Percentiles rank a stretch among this genome's conserved stretches.
phyloP scores from a whole-genome alignment of 2,888 invertebrate species.

The Dysmachus trigonus region DNA sequence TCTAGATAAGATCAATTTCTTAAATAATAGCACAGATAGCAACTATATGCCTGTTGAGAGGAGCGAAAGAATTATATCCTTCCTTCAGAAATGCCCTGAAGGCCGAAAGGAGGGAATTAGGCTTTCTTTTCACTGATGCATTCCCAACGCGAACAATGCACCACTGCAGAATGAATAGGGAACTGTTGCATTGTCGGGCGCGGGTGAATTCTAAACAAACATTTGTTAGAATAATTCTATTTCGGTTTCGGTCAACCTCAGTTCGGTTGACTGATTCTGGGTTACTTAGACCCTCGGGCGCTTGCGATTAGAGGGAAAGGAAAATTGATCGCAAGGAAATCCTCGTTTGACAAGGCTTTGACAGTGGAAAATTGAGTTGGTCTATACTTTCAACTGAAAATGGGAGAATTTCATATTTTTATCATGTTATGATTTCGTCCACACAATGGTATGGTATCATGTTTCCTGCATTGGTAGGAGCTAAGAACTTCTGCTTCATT shows the following conservation, averaged over 20 bases:
- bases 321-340: not conserved
- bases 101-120: slow-evolving; percentile 1
- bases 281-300: not conserved
- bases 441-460: not conserved
- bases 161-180: not conserved
- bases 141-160: not conserved
- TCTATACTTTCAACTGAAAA: not conserved
- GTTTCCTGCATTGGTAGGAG: not conserved
- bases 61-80: slow-evolving; percentile 10
- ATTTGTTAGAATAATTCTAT: slow-evolving; percentile 19
- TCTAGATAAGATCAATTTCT: slow-evolving; percentile 28
- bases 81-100: not conserved
- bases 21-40: not conserved
- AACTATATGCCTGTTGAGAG: not conserved
- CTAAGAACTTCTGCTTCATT: not conserved
- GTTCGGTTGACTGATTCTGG: slow-evolving; percentile 51
- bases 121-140: not conserved
- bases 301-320: not conserved
- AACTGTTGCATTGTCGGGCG: not conserved
- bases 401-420: slow-evolving; percentile 3
- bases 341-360: slow-evolving; percentile 8
- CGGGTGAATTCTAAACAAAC: slow-evolving; percentile 23
- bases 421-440: slow-evolving; percentile 1
- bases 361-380: not conserved
- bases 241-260: slow-evolving; percentile 53